phyloP scores from a whole-genome alignment of 2,113 vertebrate genomes.

The Chauna torquata region DNA sequence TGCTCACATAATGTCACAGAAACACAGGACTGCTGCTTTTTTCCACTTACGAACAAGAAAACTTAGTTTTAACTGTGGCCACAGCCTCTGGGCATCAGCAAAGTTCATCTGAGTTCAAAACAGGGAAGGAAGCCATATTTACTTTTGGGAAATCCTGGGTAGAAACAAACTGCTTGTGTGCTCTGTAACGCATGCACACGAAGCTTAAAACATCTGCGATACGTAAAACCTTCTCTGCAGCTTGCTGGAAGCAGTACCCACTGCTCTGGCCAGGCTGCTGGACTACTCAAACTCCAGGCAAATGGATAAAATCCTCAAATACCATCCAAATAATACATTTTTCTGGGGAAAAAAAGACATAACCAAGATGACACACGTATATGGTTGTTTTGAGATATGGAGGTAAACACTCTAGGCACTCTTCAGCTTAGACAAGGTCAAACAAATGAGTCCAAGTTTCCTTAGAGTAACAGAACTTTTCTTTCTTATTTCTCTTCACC shows the following conservation, averaged over 20 bases:
- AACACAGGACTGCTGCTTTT: background rate
- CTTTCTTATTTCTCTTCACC: background rate
- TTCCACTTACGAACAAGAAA: background rate
- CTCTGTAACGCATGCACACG: background rate
- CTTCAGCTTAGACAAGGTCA: background rate
- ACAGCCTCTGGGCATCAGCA: background rate
- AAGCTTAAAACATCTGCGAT: background rate
- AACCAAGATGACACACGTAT: background rate
- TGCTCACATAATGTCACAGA: background rate
- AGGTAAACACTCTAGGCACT: background rate
- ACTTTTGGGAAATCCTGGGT: background rate
- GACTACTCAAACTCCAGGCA: background rate
- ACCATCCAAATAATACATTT: background rate
- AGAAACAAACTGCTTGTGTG: background rate
- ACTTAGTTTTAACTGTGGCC: background rate
- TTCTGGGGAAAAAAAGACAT: background rate
- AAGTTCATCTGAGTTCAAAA: background rate
- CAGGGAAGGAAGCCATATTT: background rate
- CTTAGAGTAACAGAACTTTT: background rate
- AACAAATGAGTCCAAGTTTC: background rate
- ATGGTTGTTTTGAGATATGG: background rate
- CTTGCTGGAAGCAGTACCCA: background rate
- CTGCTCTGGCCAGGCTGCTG: background rate
- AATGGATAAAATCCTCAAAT: background rate
- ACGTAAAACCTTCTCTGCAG: background rate